These are phyloP conservation scores for Argyrosomus japonicus DNA, from an alignment of 2,113 vertebrate genomes.

Conservation along the genomic window DNA sequence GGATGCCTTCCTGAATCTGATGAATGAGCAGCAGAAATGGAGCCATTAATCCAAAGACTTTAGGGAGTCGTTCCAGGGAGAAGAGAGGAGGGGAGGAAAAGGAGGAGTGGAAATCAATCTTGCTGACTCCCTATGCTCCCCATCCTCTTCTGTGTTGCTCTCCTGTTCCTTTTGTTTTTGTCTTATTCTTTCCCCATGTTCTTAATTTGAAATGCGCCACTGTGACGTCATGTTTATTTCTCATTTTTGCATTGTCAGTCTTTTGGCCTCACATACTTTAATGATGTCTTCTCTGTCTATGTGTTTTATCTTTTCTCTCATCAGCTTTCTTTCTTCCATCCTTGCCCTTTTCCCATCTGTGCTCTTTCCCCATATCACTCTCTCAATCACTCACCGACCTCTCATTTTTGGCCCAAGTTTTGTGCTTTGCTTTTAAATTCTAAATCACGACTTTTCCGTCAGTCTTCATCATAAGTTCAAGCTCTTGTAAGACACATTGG, in stretches of 20 bases:
- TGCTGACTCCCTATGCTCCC: constrained; percentile 58
- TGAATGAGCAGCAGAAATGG: constrained; percentile 71
- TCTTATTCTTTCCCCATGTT: constrained; percentile 12
- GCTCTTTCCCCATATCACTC: neutral
- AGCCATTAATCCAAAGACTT: constrained; percentile 79
- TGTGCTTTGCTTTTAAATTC: neutral
- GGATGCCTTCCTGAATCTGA: constrained; percentile 69
- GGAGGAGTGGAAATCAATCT: constrained; percentile 84
- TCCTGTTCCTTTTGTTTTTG: constrained; percentile 20
- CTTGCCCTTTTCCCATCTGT: neutral
- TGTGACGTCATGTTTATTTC: neutral
- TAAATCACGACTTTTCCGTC: neutral
- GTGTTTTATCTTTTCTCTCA: neutral
- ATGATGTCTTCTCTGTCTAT: neutral
- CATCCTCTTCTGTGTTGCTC: constrained; percentile 29
- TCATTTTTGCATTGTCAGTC: neutral
- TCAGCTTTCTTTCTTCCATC: neutral
- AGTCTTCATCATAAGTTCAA: neutral
- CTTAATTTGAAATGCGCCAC: neutral
- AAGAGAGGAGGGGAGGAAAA: constrained; percentile 50
- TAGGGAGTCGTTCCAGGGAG: constrained; percentile 64
- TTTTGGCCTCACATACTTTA: neutral
- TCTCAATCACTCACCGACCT: neutral
- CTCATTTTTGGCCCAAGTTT: neutral
- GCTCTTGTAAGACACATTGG: neutral